Conservation (phyloP, 2,113 vertebrate genomes). For the Pogonocichla stellata region DNA sequence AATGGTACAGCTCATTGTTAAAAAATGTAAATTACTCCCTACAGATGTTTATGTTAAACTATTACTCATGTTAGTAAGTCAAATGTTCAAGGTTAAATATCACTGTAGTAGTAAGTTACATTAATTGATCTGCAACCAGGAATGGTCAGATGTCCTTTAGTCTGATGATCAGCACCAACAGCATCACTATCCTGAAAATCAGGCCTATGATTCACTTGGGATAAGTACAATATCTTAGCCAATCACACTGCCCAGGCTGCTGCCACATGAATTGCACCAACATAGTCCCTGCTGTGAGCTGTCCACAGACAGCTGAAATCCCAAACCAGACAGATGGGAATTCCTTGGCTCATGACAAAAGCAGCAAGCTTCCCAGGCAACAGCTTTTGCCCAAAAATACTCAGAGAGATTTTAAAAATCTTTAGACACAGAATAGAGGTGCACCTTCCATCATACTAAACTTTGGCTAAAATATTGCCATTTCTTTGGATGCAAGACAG, state of each 20-base stretch:
- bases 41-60: not conserved
- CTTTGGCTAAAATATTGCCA: not conserved
- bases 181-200: not conserved
- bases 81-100: not conserved
- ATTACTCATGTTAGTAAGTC: not conserved
- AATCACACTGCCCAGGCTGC: rapidly evolving
- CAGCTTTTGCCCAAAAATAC: not conserved
- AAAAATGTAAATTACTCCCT: not conserved
- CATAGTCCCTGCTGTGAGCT: not conserved
- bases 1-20: not conserved
- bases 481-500: not conserved
- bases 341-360: not conserved
- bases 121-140: not conserved
- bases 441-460: not conserved
- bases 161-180: not conserved
- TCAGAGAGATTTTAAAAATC: not conserved
- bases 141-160: not conserved
- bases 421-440: not conserved
- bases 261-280: rapidly evolving
- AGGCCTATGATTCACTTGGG: not conserved
- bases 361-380: not conserved
- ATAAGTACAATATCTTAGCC: not conserved
- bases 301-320: not conserved
- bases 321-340: not conserved
- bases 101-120: not conserved